Evolutionary conservation across 2,113 vertebrate species (phyloP), one percentile per base, ranked within the genome.

Genomic region (Podarcis muralis): DNA sequence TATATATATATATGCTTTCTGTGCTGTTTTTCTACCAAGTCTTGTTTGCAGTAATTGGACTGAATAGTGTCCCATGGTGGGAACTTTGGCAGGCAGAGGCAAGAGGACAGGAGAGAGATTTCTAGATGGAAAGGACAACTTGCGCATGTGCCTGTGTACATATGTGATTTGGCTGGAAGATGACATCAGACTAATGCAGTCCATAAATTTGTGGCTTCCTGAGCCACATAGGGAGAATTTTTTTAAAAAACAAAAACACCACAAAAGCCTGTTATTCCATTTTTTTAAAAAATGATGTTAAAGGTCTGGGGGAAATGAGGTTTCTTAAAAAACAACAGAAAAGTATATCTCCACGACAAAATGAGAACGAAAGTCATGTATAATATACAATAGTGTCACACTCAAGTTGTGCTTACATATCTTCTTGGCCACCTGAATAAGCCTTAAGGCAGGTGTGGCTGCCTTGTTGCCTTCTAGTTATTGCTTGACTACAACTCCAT

Each of bases 101-200:
- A 89, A 91, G 59, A 90, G 86, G 90, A 94, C 84, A 0, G 0
- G 93, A 80, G 40, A 78, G 90, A 93, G 84, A 88, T 91, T 92
- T 95, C 94, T 94, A 94, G 91, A 85, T 95, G 88, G 86, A 71
- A 87, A 88, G 89, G 92, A 93, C 89, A 92, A 90, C 91, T 95
- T 94, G 91, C 83, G 78, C 88, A 76, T 92, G 86, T 91, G 81
- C 79, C 89, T 94, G 81, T 53, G 71, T 87, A 83, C 1, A 35
- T 88, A 84, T 94, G 81, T 90, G 91, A 94, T 92, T 91, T 92
- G 94, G 88, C 90, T 88, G 84, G 86, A 89, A 89, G 81, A 87
- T 86, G 75, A 75, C 74, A 78, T 90, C 94, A 87, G 83, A 88
- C 57, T 82, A 86, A 86, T 75, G 6, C 32, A 59, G 20, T 25